Evolutionary conservation across 2,888 invertebrate species (phyloP), one percentile per base, ranked within the genome.

Genomic region (Xanthia togata): DNA sequence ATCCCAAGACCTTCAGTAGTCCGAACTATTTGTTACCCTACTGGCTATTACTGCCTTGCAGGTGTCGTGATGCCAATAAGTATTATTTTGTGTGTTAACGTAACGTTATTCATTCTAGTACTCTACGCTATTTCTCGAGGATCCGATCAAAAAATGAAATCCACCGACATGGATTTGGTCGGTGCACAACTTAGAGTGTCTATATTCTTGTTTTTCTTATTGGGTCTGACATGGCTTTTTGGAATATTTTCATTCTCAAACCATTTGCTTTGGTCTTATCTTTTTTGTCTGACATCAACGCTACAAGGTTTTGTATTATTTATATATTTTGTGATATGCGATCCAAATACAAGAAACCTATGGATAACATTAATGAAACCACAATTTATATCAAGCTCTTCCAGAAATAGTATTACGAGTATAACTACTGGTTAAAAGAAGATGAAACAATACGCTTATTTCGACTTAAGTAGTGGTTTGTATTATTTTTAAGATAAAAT

Each of bases 181-280:
- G 86, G 95, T 4, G 96, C 97, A 31, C 97, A 97, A 84, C 90
- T 97, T 12, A 94, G 97, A 53, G 90, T 97, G 23, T 97, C 97
- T 0, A 93, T 97, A 79, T 94, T 97, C 83, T 92, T 97, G 70
- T 97, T 97, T 89, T 97, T 97, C 79, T 92, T 97, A 50, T 90
- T 97, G 26, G 97, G 97, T 0, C 91, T 97, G 4, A 97, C 97
- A 1, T 97, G 97, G 97, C 92, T 97, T 41, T 97, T 97, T 89
- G 97, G 97, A 11, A 90, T 97, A 53, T 94, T 97, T 85, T 97
- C 97, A 1, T 97, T 97, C 87, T 94, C 97, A 65, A 93, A 92
- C 8, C 94, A 95, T 38, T 91, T 97, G 38, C 86, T 97, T 38
- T 97, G 97, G 93, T 97, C 97, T 0, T 97, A 97, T 89, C 92